These are phyloP conservation scores for Rhynchomys soricoides DNA, from an alignment of 2,113 vertebrate species.

Conservation along the genomic window DNA sequence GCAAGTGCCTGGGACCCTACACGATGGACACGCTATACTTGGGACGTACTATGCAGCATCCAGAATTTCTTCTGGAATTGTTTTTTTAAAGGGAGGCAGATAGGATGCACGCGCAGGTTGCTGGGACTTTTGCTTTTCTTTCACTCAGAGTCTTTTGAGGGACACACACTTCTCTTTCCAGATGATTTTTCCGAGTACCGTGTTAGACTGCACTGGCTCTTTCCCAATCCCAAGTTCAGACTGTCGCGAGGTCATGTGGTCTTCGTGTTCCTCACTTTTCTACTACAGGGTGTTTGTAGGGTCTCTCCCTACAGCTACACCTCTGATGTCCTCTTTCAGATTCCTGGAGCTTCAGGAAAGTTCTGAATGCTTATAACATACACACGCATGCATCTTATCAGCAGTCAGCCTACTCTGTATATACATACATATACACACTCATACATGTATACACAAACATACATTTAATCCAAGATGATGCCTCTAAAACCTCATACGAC, in stretches of 20 bases:
- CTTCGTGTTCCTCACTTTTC: not conserved
- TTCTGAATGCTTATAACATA: too few relatives aligned
- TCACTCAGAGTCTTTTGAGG: not conserved
- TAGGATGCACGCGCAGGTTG: not conserved
- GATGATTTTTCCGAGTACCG: not conserved
- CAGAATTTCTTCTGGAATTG: not conserved
- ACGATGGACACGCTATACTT: too few relatives aligned
- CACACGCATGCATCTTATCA: too few relatives aligned
- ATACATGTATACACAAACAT: not conserved
- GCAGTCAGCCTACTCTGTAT: too few relatives aligned
- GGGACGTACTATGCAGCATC: too few relatives aligned
- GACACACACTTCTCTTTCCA: not conserved
- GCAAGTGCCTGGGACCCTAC: not conserved
- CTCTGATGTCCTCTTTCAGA: not conserved
- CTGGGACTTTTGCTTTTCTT: not conserved
- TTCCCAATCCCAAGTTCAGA: not conserved
- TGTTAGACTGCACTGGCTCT: not conserved
- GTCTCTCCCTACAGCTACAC: not conserved
- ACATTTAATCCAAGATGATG: not conserved
- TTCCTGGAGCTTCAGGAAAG: not conserved
- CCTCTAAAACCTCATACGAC: not conserved
- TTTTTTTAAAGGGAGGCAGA: not conserved
- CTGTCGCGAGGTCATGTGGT: not conserved
- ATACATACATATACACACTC: not conserved
- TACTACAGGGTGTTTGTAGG: not conserved